Evolutionary conservation across 2,888 invertebrate genomes (phyloP).

Genomic region (Dilophus febrilis): DNA sequence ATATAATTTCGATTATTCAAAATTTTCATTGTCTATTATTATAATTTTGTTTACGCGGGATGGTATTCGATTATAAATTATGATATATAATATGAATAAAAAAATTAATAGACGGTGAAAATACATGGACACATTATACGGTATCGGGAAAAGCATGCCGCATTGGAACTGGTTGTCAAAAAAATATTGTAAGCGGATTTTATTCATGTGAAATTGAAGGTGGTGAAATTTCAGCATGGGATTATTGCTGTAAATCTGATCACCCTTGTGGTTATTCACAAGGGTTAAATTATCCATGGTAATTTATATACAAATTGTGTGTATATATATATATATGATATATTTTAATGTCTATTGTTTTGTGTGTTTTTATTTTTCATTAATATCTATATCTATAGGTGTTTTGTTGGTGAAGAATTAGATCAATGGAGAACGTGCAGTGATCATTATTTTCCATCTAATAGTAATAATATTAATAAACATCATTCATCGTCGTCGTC

Average conservation of each 20-base stretch:
- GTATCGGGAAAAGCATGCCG: conserved; percentile 69
- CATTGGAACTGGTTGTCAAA: conserved; percentile 47
- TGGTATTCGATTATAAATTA: no score
- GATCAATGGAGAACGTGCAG: conserved; percentile 81
- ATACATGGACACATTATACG: conserved; percentile 56
- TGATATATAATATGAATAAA: conserved; percentile 6
- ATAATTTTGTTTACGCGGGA: no score
- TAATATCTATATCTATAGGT: conserved; percentile 35
- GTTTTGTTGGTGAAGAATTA: conserved; percentile 58
- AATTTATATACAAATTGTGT: conserved; percentile 16
- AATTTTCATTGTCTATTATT: no score
- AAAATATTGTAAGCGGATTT: conserved; percentile 59
- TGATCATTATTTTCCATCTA: conserved; percentile 55
- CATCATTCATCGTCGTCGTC: conserved; percentile 21
- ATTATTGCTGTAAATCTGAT: conserved; percentile 69
- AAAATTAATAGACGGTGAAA: conserved; percentile 30
- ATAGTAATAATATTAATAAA: conserved; percentile 27
- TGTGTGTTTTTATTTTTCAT: background rate
- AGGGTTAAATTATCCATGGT: conserved; percentile 71
- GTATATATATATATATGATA: background rate
- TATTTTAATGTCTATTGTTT: background rate
- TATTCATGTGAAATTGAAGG: conserved; percentile 73
- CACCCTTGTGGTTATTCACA: conserved; percentile 72
- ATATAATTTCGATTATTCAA: no score
- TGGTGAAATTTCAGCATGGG: conserved; percentile 54